phyloP scores from a whole-genome alignment of 2,113 vertebrate genomes.

The Campylomormyrus numenius region DNA sequence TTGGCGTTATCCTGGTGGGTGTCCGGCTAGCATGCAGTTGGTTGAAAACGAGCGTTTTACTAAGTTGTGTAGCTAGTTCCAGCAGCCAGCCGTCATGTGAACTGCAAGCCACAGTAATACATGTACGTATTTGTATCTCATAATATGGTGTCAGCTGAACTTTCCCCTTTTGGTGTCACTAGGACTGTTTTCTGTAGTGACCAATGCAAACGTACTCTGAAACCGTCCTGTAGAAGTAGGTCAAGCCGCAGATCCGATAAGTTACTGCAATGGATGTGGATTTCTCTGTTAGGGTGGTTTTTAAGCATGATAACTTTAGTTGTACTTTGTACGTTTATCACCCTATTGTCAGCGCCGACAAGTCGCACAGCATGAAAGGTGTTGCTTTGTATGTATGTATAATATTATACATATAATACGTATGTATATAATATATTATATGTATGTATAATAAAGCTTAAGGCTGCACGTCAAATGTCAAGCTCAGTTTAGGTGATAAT shows the following conservation, averaged over 20 bases:
- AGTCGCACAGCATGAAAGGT: not conserved
- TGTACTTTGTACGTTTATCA: not conserved
- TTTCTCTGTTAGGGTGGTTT: not conserved
- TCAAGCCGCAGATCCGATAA: not conserved
- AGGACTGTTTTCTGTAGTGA: not conserved
- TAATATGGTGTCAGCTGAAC: not conserved
- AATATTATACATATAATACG: not conserved
- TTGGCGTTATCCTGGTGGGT: not conserved
- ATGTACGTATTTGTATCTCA: not conserved
- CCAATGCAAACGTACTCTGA: not conserved
- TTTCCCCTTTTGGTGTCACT: not conserved
- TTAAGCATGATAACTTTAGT: not conserved
- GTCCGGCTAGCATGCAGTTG: not conserved
- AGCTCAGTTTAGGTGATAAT: not conserved
- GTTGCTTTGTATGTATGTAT: not conserved
- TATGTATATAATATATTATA: no score
- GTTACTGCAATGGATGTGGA: not conserved
- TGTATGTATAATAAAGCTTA: not conserved
- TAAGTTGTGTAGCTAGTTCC: not conserved
- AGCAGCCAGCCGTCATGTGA: not conserved
- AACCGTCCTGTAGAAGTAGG: not conserved
- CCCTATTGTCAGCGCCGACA: not conserved
- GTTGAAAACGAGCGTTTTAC: not conserved
- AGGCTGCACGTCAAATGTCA: not conserved
- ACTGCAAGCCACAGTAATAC: not conserved